Conservation (phyloP, 2,113 vertebrate species). For the Esox niger region DNA sequence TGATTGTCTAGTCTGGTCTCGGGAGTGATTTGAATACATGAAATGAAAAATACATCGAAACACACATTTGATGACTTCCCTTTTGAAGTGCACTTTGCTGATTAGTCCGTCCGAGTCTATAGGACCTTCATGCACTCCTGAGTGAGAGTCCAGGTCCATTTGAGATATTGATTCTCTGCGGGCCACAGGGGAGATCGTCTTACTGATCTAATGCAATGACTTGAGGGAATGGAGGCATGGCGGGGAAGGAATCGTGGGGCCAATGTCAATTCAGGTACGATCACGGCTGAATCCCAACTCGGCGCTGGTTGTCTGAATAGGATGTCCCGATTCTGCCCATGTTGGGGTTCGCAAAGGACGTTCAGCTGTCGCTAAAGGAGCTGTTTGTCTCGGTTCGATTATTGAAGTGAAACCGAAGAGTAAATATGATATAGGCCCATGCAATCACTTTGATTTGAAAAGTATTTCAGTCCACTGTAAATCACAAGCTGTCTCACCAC, state of each 20-base stretch:
- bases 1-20: no score
- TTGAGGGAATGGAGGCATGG: neutral
- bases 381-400: neutral
- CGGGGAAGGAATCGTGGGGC: neutral
- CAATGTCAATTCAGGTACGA: slow-evolving; percentile 3
- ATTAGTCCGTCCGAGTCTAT: slow-evolving; percentile 46
- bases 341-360: neutral
- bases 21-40: neutral
- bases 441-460: neutral
- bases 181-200: slow-evolving; percentile 11
- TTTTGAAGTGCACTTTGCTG: slow-evolving; percentile 60
- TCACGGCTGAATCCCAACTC: neutral
- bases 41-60: neutral
- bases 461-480: slow-evolving; percentile 8
- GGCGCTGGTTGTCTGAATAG: neutral
- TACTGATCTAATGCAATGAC: slow-evolving; percentile 33
- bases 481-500: slow-evolving; percentile 5
- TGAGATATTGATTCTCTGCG: slow-evolving; percentile 50
- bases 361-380: neutral
- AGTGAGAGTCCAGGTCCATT: slow-evolving; percentile 44
- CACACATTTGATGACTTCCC: slow-evolving; percentile 17
- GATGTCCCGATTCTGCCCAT: neutral
- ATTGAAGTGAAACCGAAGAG: neutral
- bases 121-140: slow-evolving; percentile 28
- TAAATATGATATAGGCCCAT: neutral